These are phyloP conservation scores for Psylliodes chrysocephalus DNA, from an alignment of 2,888 invertebrate genomes.

Conservation along the genomic window DNA sequence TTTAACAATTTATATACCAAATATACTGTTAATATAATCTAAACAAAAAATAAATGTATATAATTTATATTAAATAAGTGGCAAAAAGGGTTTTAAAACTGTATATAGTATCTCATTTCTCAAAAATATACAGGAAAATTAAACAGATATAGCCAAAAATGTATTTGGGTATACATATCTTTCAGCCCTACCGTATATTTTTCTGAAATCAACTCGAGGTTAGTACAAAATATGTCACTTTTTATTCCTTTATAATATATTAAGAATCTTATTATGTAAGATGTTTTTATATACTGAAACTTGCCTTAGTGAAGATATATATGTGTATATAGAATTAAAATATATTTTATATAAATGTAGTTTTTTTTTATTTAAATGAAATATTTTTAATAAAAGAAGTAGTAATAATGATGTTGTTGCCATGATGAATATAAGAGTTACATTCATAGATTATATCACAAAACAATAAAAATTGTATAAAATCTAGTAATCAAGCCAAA, in stretches of 20 bases:
- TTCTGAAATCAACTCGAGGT: slow-evolving; percentile 52
- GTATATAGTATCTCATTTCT: slow-evolving; percentile 49
- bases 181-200: slow-evolving; percentile 27
- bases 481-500: too few species aligned
- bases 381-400: too few species aligned
- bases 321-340: neutral
- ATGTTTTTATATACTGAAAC: neutral
- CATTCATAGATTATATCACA: too few species aligned
- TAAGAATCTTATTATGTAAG: neutral
- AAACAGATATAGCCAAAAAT: too few species aligned
- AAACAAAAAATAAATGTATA: slow-evolving; percentile 46
- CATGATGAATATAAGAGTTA: too few species aligned
- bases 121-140: slow-evolving; percentile 32
- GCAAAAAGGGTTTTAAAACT: slow-evolving; percentile 51
- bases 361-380: neutral
- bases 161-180: too few species aligned
- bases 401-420: too few species aligned
- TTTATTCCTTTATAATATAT: slow-evolving; percentile 43
- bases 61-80: slow-evolving; percentile 44
- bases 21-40: slow-evolving; percentile 46
- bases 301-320: slow-evolving; percentile 1
- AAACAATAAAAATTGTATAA: too few species aligned
- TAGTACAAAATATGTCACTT: slow-evolving; percentile 56
- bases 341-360: neutral
- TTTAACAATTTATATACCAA: slow-evolving; percentile 50